These are phyloP conservation scores for Naja naja DNA, from an alignment of 2,113 vertebrate genomes.

Conservation along the genomic window DNA sequence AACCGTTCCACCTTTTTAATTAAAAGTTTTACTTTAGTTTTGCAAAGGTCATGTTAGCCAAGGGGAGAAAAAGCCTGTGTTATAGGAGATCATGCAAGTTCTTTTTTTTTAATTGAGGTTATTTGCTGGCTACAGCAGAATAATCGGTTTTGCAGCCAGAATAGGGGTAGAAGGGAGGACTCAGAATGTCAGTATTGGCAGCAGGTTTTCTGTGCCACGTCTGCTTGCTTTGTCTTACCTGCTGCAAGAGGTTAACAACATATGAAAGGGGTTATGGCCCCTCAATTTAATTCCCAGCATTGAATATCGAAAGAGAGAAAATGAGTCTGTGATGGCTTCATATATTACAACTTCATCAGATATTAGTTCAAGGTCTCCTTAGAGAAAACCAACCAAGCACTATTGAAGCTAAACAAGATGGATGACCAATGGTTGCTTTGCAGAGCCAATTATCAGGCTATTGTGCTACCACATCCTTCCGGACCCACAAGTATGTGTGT, in stretches of 20 bases:
- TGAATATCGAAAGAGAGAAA: slow-evolving; percentile 43
- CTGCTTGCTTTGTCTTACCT: slow-evolving; percentile 31
- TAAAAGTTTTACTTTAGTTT: slow-evolving; percentile 65
- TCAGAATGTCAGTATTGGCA: slow-evolving; percentile 43
- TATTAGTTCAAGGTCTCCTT: not conserved
- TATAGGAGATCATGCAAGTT: slow-evolving; percentile 58
- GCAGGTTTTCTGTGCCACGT: slow-evolving; percentile 33
- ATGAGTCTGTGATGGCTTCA: slow-evolving; percentile 7
- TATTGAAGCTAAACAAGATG: not conserved
- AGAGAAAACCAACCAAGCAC: not conserved
- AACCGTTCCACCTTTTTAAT: slow-evolving; percentile 65
- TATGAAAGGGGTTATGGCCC: slow-evolving; percentile 22
- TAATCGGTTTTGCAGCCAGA: slow-evolving; percentile 50
- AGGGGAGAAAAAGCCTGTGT: slow-evolving; percentile 63
- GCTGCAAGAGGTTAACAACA: slow-evolving; percentile 22
- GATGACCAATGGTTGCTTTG: not conserved
- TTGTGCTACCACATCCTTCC: not conserved
- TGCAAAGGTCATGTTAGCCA: slow-evolving; percentile 69
- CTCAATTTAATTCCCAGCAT: slow-evolving; percentile 47
- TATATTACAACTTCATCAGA: not conserved
- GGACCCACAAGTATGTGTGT: not conserved
- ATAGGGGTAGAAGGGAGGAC: slow-evolving; percentile 10
- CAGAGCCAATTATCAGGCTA: not conserved
- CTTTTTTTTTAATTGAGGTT: slow-evolving; percentile 69
- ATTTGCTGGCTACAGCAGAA: slow-evolving; percentile 67